A percentile compares a stretch with the other conserved stretches of the same genome.
Evolutionary conservation across 2,113 vertebrate species (phyloP).

Genomic region (Zeus faber): DNA sequence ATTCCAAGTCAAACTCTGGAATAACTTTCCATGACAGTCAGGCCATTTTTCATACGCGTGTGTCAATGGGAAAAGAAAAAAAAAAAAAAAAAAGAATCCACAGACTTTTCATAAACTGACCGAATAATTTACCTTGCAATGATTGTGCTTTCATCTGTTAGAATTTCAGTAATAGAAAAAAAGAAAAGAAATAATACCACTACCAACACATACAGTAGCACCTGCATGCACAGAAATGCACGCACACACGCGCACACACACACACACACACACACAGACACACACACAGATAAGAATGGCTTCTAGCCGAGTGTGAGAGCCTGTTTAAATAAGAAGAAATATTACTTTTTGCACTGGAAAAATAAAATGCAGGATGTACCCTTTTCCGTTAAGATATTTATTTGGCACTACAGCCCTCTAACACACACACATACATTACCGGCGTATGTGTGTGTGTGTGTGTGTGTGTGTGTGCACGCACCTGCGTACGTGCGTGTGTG

Average conservation of each 20-base stretch:
- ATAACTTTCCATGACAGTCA: too few relatives aligned
- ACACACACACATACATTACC: too few relatives aligned
- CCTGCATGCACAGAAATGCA: not conserved
- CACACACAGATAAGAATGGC: conserved; percentile 9
- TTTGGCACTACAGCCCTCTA: too few relatives aligned
- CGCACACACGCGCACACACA: not conserved
- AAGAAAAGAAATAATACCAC: not conserved
- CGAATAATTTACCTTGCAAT: not conserved
- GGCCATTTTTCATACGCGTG: too few relatives aligned
- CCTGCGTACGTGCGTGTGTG: not conserved
- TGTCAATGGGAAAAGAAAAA: too few relatives aligned
- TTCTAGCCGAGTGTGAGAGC: not conserved
- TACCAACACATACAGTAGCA: too few relatives aligned
- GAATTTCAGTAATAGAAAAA: not conserved
- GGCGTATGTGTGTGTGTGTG: too few relatives aligned
- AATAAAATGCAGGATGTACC: too few relatives aligned
- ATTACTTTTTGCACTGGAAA: not conserved
- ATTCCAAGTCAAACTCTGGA: not conserved
- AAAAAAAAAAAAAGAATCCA: too few relatives aligned
- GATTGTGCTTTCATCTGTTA: not conserved
- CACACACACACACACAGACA: conserved; percentile 6
- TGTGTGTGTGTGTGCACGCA: too few relatives aligned
- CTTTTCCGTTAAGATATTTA: too few relatives aligned
- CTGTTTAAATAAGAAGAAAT: not conserved
- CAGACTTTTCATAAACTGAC: not conserved